phyloP scores from a whole-genome alignment of 2,113 vertebrate species.

The Antennarius striatus region DNA sequence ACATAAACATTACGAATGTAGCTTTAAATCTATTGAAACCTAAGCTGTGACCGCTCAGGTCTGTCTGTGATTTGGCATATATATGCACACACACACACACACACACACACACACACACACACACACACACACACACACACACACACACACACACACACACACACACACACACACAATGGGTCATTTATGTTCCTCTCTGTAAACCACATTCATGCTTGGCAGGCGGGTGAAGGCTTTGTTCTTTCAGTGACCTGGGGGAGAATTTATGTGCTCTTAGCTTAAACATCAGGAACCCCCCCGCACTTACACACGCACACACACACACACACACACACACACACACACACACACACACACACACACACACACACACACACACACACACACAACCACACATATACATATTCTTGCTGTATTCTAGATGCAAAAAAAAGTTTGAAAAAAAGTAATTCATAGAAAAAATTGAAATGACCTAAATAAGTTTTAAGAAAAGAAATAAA shows the following conservation, averaged over 20 bases:
- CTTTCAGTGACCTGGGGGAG: slow-evolving; percentile 78
- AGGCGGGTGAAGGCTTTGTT: slow-evolving; percentile 77
- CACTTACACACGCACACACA: neutral
- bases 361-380: neutral
- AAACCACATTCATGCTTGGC: slow-evolving; percentile 67
- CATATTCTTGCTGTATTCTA: neutral
- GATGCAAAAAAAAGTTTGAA: slow-evolving; percentile 3
- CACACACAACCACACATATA: neutral
- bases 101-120: neutral
- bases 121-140: slow-evolving; percentile 8
- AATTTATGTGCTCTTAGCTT: slow-evolving; percentile 74
- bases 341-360: slow-evolving; percentile 4
- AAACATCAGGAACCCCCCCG: slow-evolving; percentile 65
- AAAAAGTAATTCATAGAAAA: neutral
- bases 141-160: slow-evolving; percentile 61
- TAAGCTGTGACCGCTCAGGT: no score
- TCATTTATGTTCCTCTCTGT: slow-evolving; percentile 79
- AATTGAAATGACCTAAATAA: neutral
- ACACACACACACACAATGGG: slow-evolving; percentile 80
- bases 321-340: neutral
- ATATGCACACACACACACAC: slow-evolving; percentile 12
- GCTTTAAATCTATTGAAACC: no score
- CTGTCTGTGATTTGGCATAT: slow-evolving; percentile 8
- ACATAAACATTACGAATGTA: neutral
- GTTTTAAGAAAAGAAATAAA: slow-evolving; percentile 6